Percentiles rank a stretch among this genome's conserved stretches.
Evolutionary conservation across 2,797 vertebrate genomes (phyloP).

Genomic region (Coccyzus lansbergi): DNA sequence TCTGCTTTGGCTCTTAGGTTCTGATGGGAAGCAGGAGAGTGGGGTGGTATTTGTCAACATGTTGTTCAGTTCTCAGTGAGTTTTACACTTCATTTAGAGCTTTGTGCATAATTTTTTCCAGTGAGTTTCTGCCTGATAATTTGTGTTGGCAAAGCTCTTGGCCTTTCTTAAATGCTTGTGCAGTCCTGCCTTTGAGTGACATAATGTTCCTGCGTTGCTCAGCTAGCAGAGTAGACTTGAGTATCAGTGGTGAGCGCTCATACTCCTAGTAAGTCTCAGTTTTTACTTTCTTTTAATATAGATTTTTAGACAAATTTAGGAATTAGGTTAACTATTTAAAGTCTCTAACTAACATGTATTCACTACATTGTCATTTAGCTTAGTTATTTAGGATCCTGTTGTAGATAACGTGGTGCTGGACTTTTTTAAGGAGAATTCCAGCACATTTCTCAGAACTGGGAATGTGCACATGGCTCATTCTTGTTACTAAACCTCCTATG

Average conservation of each 20-base stretch:
- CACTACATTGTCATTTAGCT: not conserved
- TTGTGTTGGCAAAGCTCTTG: constrained; percentile 41
- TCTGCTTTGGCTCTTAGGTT: constrained; percentile 14
- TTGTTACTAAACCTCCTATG: not conserved
- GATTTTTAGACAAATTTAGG: not conserved
- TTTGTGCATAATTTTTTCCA: constrained; percentile 63
- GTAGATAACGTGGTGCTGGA: not conserved
- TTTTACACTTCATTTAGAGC: constrained; percentile 43
- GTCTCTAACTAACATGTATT: not conserved
- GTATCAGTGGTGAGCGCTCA: not conserved
- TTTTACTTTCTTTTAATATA: not conserved
- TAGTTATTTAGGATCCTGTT: not conserved
- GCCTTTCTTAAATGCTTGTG: constrained; percentile 19
- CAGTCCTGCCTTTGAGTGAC: not conserved
- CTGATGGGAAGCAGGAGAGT: constrained; percentile 54
- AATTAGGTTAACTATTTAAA: not conserved
- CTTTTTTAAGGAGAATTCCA: not conserved
- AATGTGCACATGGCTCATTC: not conserved
- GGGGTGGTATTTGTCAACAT: constrained; percentile 68
- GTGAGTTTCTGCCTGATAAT: constrained; percentile 43
- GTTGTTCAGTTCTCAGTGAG: constrained; percentile 25
- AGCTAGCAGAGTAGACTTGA: not conserved
- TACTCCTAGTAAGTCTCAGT: not conserved
- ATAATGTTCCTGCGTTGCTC: constrained; percentile 24
- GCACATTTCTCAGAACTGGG: not conserved